These are phyloP conservation scores for Isichthys henryi DNA, from an alignment of 2,113 vertebrate genomes.

Conservation along the genomic window DNA sequence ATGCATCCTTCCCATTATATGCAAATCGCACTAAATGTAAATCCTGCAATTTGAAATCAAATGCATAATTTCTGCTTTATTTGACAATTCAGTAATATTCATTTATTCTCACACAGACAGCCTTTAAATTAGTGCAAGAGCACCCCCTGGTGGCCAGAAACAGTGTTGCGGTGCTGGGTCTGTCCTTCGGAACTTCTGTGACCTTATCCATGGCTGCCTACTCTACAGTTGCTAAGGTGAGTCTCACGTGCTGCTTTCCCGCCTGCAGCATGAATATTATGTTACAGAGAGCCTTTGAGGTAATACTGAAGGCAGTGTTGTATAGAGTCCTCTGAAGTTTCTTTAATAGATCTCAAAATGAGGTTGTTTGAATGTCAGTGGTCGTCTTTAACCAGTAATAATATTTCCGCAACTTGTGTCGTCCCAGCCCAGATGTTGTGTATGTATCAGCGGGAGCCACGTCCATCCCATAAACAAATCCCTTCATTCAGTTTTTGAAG, in stretches of 20 bases:
- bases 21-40: background rate
- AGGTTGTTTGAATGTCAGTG: background rate
- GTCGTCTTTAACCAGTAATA: background rate
- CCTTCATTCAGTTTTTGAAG: rapidly evolving
- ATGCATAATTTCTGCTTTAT: background rate
- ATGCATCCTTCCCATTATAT: background rate
- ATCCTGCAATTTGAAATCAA: background rate
- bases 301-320: background rate
- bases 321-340: background rate
- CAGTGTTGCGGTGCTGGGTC: conserved; percentile 49
- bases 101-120: conserved; percentile 34
- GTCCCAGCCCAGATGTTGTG: conserved; percentile 50
- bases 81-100: background rate
- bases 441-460: conserved; percentile 51
- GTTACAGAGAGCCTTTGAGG: background rate
- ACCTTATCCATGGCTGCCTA: conserved; percentile 35
- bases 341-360: background rate
- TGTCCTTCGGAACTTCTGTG: conserved; percentile 45
- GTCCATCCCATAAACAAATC: rapidly evolving
- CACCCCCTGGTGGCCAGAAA: conserved; percentile 50
- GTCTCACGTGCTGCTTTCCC: background rate
- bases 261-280: background rate
- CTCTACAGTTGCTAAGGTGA: conserved; percentile 39
- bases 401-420: background rate
- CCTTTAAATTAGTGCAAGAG: conserved; percentile 42